A percentile compares a stretch with the other conserved stretches of the same genome.
phyloP scores from a whole-genome alignment of 2,113 vertebrate species.

The Pyrgilauda ruficollis region DNA sequence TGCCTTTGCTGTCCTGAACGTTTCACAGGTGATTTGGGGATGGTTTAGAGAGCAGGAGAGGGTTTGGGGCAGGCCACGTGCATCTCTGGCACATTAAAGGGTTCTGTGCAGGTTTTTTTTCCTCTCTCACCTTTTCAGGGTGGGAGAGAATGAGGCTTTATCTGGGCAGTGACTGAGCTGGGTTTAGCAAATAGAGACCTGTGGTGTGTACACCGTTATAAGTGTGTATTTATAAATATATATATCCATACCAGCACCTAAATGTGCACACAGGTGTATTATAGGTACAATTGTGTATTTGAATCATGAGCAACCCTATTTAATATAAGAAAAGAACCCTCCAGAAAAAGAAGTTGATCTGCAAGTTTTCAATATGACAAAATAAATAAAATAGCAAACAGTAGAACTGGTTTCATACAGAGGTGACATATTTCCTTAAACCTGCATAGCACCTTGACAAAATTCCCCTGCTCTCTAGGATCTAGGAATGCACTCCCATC shows the following conservation, averaged over 20 bases:
- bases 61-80: accelerated
- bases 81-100: accelerated
- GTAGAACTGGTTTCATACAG: not conserved
- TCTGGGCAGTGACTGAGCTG: not conserved
- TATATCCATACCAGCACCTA: not conserved
- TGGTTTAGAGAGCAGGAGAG: not conserved
- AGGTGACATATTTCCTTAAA: not conserved
- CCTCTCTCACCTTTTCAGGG: not conserved
- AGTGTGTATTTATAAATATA: too few relatives aligned
- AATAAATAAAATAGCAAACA: not conserved
- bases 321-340: not conserved
- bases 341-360: not conserved
- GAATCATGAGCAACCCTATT: not conserved
- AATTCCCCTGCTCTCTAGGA: not conserved
- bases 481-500: not conserved
- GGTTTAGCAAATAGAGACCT: accelerated
- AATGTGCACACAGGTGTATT: accelerated
- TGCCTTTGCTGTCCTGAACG: accelerated
- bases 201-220: not conserved
- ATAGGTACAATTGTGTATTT: accelerated
- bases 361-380: accelerated
- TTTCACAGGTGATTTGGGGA: not conserved
- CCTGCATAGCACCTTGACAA: not conserved
- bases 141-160: not conserved
- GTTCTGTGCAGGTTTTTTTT: not conserved